phyloP scores from a whole-genome alignment of 53 echinoderm and acorn worm species.

The Stichopus horrens region DNA sequence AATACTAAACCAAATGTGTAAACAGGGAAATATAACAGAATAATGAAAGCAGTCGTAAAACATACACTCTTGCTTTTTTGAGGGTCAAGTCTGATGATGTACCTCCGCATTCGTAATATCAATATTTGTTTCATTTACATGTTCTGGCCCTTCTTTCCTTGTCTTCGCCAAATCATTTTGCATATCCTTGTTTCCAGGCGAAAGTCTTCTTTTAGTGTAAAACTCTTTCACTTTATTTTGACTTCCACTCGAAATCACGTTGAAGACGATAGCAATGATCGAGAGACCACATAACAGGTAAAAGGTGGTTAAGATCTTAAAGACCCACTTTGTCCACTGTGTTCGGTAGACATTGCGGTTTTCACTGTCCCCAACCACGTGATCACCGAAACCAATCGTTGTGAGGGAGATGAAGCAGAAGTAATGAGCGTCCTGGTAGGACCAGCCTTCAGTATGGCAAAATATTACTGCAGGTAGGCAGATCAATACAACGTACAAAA shows the following conservation, averaged over 20 bases:
- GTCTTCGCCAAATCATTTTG: no score
- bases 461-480: constrained; percentile 63
- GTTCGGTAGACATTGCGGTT: not conserved
- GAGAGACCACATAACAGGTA: constrained; percentile 66
- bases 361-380: constrained; percentile 50
- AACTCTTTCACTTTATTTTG: constrained; percentile 5
- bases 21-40: no score
- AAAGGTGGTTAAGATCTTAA: constrained; percentile 54
- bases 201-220: not conserved
- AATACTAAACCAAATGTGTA: no score
- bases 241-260: constrained; percentile 13
- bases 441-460: constrained; percentile 70
- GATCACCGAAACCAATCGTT: constrained; percentile 96
- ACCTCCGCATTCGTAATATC: no score
- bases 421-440: constrained; percentile 68
- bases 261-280: constrained; percentile 60
- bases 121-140: no score
- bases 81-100: no score
- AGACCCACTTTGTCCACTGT: constrained; percentile 36
- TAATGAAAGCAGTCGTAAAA: no score
- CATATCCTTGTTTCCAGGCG: not conserved
- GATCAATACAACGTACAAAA: constrained; percentile 56
- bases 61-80: no score
- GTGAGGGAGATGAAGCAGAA: constrained; percentile 89
- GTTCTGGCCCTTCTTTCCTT: no score